Evolutionary conservation across 2,888 invertebrate species (phyloP), one percentile per base, ranked within the genome.

Genomic region (Plebejus melissa): DNA sequence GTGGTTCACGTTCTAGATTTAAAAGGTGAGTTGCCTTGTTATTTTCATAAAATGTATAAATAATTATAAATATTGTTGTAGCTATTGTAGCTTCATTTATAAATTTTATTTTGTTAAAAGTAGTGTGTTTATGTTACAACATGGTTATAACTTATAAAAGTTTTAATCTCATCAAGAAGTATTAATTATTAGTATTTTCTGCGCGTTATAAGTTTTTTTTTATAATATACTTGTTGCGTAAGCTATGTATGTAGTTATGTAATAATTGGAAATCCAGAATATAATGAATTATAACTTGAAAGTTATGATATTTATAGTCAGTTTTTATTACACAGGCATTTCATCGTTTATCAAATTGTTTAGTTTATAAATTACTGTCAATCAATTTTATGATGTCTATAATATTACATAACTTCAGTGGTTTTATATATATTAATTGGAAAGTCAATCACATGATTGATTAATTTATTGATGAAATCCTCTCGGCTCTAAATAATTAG

Each of bases 291-390:
- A 22, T 65, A 65, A 13, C 32, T 65, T 65, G 65, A 65, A 65
- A 65, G 65, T 65, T 65, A 36, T 65, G 32, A 65, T 65, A 36
- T 65, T 65, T 36, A 65, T 36, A 36, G 65, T 0, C 32, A 36
- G 2, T 32, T 65, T 36, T 65, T 16, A 65, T 65, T 32, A 65
- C 4, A 32, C 13, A 13, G 13, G 13, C 65, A 65, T 36, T 65
- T 65, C 32, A 65, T 65, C 32, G 65, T 65, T 32, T 65, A 36
- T 65, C 65, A 36, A 65, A 32, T 65, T 65, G 32, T 65, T 36
- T 16, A 11, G 13, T 32, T 28, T 32, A 60, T 65, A 16, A 65
- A 65, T 65, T 5, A 32, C 5, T 2, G 36, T 4, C 32, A 32
- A 65, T 36, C 13, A 65, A 65, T 65, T 60, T 9, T 36, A 36